These are phyloP conservation scores for Heliconius congener DNA, from an alignment of 1,140 invertebrate genomes.

Conservation along the genomic window DNA sequence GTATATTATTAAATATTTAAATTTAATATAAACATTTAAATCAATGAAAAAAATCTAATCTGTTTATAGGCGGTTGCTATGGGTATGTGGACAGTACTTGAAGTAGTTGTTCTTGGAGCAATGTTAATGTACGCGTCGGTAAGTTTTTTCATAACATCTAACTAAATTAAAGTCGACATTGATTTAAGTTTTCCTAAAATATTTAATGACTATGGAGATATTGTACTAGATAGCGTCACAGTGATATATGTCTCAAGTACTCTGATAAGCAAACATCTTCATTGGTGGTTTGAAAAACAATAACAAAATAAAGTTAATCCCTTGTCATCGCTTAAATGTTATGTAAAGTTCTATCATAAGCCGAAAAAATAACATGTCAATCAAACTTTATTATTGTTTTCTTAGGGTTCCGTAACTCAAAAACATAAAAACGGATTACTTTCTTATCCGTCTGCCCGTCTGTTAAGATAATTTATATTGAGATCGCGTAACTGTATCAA, in stretches of 20 bases:
- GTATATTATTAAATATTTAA: too few species aligned
- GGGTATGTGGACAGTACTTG: slow-evolving; percentile 94
- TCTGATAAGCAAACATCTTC: background rate
- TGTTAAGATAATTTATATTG: too few species aligned
- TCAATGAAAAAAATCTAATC: too few species aligned
- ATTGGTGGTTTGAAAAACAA: slow-evolving; percentile 6
- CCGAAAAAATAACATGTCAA: background rate
- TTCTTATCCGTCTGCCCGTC: too few species aligned
- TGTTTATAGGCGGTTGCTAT: slow-evolving; percentile 87
- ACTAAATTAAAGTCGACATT: background rate
- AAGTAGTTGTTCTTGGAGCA: slow-evolving; percentile 92
- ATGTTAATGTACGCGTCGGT: slow-evolving; percentile 93
- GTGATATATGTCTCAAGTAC: background rate
- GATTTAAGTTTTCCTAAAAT: background rate
- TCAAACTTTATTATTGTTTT: background rate
- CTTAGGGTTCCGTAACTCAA: too few species aligned
- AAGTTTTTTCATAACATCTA: slow-evolving; percentile 70
- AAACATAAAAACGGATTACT: too few species aligned
- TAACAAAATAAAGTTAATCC: background rate
- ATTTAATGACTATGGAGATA: background rate
- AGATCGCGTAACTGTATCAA: background rate
- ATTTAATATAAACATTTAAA: too few species aligned
- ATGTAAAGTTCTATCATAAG: background rate
- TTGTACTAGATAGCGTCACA: background rate
- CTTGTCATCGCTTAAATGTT: background rate